These are phyloP conservation scores for Chamaea fasciata DNA, from an alignment of 2,113 vertebrate species.

Conservation along the genomic window DNA sequence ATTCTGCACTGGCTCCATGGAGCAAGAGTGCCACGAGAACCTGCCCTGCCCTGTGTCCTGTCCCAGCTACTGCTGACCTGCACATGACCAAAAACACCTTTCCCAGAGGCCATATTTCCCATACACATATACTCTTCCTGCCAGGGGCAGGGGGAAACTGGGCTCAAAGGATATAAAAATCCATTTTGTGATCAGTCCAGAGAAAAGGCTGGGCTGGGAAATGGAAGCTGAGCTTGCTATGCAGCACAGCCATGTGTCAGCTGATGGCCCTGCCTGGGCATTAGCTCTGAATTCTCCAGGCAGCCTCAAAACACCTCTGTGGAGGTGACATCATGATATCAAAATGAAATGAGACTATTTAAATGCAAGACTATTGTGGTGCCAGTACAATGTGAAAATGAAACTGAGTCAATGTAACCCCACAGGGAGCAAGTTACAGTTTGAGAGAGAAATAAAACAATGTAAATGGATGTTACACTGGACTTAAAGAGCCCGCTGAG, in stretches of 20 bases:
- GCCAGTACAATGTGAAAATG: slow-evolving; percentile 49
- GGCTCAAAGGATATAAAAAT: neutral
- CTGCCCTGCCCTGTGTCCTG: neutral
- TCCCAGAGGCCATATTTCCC: neutral
- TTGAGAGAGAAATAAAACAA: slow-evolving; percentile 61
- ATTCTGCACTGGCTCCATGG: neutral
- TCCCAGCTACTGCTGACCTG: neutral
- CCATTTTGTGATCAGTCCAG: neutral
- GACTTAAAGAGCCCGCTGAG: slow-evolving; percentile 54
- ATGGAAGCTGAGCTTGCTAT: neutral
- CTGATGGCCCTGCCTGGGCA: neutral
- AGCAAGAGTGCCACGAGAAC: neutral
- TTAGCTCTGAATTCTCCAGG: slow-evolving; percentile 14
- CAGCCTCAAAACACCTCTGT: neutral
- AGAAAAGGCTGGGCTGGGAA: neutral
- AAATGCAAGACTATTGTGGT: slow-evolving; percentile 53
- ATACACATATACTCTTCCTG: neutral
- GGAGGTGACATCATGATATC: slow-evolving; percentile 42
- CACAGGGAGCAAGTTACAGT: slow-evolving; percentile 49
- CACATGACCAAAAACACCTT: neutral
- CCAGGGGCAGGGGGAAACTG: neutral
- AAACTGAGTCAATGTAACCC: slow-evolving; percentile 50
- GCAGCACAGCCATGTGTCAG: neutral
- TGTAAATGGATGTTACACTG: slow-evolving; percentile 50
- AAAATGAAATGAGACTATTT: slow-evolving; percentile 69